Base-by-base conservation (phyloP, 2,888 invertebrate species). In the Drosophila nr. medialis region DNA sequence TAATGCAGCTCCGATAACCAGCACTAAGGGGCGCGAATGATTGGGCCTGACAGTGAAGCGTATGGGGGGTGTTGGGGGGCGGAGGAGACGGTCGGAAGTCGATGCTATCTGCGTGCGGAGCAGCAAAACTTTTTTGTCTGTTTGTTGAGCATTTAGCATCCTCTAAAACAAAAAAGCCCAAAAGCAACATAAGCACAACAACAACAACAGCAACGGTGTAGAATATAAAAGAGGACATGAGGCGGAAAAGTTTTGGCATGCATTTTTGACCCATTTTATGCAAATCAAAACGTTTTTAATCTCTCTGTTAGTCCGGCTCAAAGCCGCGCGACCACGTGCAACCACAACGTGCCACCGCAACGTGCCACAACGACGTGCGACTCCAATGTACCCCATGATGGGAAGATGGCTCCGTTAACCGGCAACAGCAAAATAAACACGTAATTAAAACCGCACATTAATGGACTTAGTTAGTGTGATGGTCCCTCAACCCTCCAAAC, bases 391-490 rank as follows among this genome's bases (percentile, higher is more conserved):
- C 45, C 15, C 21, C 7, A 32, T 40, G 21, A 29, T 51, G 27
- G 48, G 27, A 13, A 21, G 48, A 24, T 48, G 36, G 18, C 24
- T 18, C 11, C 29, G n/a, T 75, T 66, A 75, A 56, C 70, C 34
- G 71, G 38, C 51, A 71, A 76, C 69, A 74, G 76, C 70, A 80
- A 65, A 84, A 87, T 87, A 80, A 84, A 84, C 83, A 83, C 87
- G 87, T 83, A 83, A 83, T 87, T 87, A 83, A 83, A 87, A 87
- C 83, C 83, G 83, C 87, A 84, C 70, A 56, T 74, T 83, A 87
- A 83, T 76, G 87, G 82, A 84, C 87, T 79, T 64, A 64, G 53
- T 74, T 58, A 34, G n/a, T 32, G 18, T 18, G 32, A 2, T 27
- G n/a, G 15, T 15, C 24, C 45, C 45, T 8, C 8, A 27, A 8